phyloP scores from a whole-genome alignment of 2,888 invertebrate species.

The Erpobdella octoculata region DNA sequence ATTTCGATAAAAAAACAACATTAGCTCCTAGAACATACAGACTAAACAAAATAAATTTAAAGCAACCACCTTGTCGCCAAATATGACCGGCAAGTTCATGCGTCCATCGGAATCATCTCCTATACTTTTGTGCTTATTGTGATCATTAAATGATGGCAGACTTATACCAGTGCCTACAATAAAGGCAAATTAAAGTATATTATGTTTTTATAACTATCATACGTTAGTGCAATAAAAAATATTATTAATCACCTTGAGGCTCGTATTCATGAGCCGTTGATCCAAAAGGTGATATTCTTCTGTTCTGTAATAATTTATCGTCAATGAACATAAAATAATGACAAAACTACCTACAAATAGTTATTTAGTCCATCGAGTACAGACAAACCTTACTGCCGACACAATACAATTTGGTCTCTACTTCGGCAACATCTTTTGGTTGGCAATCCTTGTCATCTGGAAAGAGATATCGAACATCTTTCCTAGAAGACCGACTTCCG shows the following conservation, averaged over 20 bases:
- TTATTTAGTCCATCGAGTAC: background rate
- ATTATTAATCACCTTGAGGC: no score
- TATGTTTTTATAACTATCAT: no score
- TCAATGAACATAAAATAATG: background rate
- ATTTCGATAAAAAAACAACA: background rate
- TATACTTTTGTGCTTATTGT: background rate
- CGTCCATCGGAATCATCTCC: background rate
- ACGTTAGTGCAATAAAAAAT: no score
- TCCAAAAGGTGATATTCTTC: background rate
- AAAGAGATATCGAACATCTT: conserved; percentile 21
- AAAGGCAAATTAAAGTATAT: no score
- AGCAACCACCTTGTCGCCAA: conserved; percentile 7
- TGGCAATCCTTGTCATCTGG: background rate
- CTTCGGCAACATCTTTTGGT: background rate
- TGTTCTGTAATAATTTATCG: no score
- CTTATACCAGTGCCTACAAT: no score
- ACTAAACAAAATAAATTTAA: background rate
- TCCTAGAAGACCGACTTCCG: background rate
- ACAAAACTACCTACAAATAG: background rate
- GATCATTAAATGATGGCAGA: background rate
- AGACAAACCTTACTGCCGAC: background rate
- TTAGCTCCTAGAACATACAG: background rate
- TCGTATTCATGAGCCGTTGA: no score
- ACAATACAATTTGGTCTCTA: background rate
- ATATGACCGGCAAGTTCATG: background rate